A percentile compares a stretch with the other conserved stretches of the same genome.
Evolutionary conservation across 2,888 invertebrate genomes (phyloP).

Genomic region (Trachelus iudaicus): DNA sequence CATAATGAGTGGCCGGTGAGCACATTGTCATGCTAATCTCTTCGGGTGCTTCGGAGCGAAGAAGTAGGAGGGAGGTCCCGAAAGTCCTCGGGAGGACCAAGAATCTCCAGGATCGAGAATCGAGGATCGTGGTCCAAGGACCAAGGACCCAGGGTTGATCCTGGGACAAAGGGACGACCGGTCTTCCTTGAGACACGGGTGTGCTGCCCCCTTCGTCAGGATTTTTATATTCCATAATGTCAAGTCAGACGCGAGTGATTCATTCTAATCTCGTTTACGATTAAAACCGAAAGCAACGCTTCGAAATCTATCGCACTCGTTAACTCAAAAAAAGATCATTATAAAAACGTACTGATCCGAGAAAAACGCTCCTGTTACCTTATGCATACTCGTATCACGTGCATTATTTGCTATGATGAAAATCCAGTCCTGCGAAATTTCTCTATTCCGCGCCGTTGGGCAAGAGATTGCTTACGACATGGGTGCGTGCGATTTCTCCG

Average conservation of each 20-base stretch:
- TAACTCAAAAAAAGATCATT: neutral
- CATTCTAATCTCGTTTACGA: neutral
- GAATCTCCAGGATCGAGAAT: conserved; percentile 31
- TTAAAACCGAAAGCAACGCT: neutral
- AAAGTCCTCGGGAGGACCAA: conserved; percentile 30
- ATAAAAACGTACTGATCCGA: neutral
- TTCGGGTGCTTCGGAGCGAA: conserved; percentile 38
- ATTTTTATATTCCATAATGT: conserved; percentile 37
- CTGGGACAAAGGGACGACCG: conserved; percentile 57
- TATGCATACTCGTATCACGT: neutral
- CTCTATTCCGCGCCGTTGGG: neutral
- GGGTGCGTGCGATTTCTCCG: neutral
- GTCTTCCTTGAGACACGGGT: conserved; percentile 43
- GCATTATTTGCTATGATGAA: neutral
- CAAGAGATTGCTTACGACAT: neutral
- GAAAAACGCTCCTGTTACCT: neutral
- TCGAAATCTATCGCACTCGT: neutral
- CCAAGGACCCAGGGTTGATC: conserved; percentile 33
- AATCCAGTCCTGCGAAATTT: neutral
- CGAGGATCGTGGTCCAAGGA: conserved; percentile 37
- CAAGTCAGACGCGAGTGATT: neutral
- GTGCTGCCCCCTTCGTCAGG: conserved; percentile 1
- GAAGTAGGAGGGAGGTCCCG: neutral
- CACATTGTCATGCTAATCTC: conserved; percentile 62
- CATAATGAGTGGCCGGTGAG: conserved; percentile 61